phyloP scores from a whole-genome alignment of 2,888 invertebrate species.

The Hedya salicella region DNA sequence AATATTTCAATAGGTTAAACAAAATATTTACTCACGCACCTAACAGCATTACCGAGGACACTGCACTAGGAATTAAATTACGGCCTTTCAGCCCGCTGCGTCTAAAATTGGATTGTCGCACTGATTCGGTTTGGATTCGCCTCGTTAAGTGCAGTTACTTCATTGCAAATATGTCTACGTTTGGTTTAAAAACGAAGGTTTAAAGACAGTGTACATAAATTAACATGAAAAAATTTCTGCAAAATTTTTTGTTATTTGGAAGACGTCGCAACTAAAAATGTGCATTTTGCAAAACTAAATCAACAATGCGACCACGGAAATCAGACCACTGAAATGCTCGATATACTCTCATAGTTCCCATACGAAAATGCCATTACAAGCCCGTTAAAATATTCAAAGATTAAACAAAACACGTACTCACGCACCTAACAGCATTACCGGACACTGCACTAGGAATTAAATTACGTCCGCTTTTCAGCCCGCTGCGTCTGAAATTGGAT shows the following conservation, averaged over 20 bases:
- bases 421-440: conserved; percentile 15
- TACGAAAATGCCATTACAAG: too few species aligned
- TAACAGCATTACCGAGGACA: conserved; percentile 7
- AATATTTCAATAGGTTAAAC: conserved; percentile 12
- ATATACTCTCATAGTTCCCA: too few species aligned
- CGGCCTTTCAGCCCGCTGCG: conserved; percentile 21
- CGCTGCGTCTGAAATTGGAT: conserved; percentile 34
- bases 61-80: conserved; percentile 26
- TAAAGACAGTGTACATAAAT: too few species aligned
- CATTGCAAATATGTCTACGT: not conserved
- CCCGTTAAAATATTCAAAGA: too few species aligned
- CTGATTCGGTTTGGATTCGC: conserved; percentile 52
- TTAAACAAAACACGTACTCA: conserved; percentile 11
- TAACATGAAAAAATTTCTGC: too few species aligned
- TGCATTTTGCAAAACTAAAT: too few species aligned
- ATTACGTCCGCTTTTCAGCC: conserved; percentile 26
- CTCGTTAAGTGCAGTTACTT: conserved; percentile 7
- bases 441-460: conserved; percentile 17
- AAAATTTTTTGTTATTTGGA: too few species aligned
- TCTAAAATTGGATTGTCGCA: conserved; percentile 33
- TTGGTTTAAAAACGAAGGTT: too few species aligned
- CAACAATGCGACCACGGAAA: too few species aligned
- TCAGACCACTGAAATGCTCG: too few species aligned
- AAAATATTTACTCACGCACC: conserved; percentile 10
- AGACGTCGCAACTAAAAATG: too few species aligned